phyloP scores from a whole-genome alignment of 2,113 vertebrate genomes.

The Ictalurus punctatus region DNA sequence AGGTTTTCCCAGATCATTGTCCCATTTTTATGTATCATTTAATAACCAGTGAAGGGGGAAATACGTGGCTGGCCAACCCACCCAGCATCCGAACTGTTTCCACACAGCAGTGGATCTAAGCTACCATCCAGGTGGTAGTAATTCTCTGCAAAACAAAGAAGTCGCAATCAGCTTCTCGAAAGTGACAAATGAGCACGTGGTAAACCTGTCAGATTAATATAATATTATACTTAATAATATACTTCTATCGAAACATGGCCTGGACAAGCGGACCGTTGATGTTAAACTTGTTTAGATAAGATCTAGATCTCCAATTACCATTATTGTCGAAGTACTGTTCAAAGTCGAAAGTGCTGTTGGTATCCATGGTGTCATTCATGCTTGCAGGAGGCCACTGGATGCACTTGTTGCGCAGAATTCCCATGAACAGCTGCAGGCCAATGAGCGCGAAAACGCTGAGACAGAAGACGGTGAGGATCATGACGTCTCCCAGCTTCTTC shows the following conservation, averaged over 20 bases:
- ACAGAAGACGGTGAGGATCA: constrained; percentile 95
- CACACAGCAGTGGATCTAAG: constrained; percentile 83
- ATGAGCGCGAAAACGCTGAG: constrained; percentile 90
- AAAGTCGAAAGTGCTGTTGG: constrained; percentile 71
- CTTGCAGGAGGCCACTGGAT: constrained; percentile 72
- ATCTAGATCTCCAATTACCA: constrained; percentile 65
- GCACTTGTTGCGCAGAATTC: constrained; percentile 88
- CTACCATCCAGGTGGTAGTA: constrained; percentile 80
- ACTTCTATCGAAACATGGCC: not conserved
- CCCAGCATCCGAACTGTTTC: constrained; percentile 92
- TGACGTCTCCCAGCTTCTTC: constrained; percentile 90
- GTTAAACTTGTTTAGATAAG: not conserved
- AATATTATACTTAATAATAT: not conserved
- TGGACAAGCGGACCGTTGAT: not conserved
- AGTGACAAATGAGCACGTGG: not conserved
- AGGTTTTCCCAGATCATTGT: not conserved
- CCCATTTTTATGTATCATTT: not conserved
- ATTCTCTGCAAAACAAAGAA: constrained; percentile 72
- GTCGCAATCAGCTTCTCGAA: not conserved
- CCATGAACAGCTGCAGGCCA: constrained; percentile 65
- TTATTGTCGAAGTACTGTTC: constrained; percentile 72
- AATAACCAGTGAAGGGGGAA: not conserved
- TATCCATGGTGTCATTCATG: not conserved
- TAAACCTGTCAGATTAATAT: not conserved
- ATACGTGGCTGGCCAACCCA: constrained; percentile 57